Evolutionary conservation across 2,797 vertebrate genomes (phyloP).

Genomic region (Microcaecilia unicolor): DNA sequence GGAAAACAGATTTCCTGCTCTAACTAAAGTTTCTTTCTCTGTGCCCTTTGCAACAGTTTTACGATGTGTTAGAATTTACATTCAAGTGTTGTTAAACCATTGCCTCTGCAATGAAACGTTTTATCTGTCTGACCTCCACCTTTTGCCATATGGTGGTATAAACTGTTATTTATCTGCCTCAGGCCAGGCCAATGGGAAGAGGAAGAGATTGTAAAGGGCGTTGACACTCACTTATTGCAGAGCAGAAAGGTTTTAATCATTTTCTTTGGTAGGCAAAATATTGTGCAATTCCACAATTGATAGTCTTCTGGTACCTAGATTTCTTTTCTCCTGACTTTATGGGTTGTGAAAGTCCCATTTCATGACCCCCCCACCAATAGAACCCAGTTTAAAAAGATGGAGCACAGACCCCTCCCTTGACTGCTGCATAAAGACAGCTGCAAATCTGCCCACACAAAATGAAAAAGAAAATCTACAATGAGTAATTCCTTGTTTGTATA

Average conservation of each 20-base stretch:
- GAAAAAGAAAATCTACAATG: too few relatives aligned
- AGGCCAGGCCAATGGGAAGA: constrained; percentile 7
- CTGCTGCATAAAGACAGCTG: too few relatives aligned
- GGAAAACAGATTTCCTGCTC: constrained; percentile 61
- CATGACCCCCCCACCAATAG: too few relatives aligned
- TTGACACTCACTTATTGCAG: too few relatives aligned
- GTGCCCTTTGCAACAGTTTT: constrained; percentile 54
- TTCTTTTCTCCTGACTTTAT: too few relatives aligned
- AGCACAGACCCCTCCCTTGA: too few relatives aligned
- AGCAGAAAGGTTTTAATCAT: too few relatives aligned
- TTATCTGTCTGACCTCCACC: constrained; percentile 90
- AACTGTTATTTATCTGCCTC: constrained; percentile 43
- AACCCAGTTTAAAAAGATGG: too few relatives aligned
- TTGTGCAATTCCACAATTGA: background rate
- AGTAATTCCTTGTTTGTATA: too few relatives aligned
- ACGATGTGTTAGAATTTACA: constrained; percentile 68
- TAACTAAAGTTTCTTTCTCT: constrained; percentile 43
- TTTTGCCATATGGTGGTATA: constrained; percentile 78
- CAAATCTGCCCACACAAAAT: too few relatives aligned
- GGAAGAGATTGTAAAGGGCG: background rate
- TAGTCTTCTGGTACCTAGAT: constrained; percentile 12
- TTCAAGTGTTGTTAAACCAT: constrained; percentile 88
- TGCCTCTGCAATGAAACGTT: constrained; percentile 68
- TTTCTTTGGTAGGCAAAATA: background rate
- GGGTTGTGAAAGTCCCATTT: too few relatives aligned